These are phyloP conservation scores for Sebastes kiyomatsui DNA, from an alignment of 2,797 vertebrate species.

Conservation along the genomic window DNA sequence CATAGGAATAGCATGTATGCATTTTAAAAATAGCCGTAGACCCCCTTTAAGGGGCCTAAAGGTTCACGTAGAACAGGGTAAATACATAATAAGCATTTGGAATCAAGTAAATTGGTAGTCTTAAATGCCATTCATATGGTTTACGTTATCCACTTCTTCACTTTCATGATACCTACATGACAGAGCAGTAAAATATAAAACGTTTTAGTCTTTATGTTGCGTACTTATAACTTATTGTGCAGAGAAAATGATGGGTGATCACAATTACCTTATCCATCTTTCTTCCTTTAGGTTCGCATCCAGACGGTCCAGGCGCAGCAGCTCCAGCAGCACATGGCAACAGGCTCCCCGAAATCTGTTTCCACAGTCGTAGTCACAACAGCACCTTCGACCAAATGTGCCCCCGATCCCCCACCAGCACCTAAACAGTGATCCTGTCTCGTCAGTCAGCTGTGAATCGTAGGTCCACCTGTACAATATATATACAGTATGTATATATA, in stretches of 20 bases:
- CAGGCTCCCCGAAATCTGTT: conserved; percentile 89
- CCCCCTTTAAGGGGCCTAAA: background rate
- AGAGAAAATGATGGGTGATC: background rate
- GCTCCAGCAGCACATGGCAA: conserved; percentile 91
- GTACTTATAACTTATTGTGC: background rate
- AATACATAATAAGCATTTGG: background rate
- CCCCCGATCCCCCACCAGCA: conserved; percentile 85
- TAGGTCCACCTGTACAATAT: background rate
- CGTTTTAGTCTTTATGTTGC: background rate
- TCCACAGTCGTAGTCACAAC: conserved; percentile 97
- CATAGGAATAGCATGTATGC: too few relatives aligned
- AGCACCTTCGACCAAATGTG: conserved; percentile 90
- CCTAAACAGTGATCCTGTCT: conserved; percentile 52
- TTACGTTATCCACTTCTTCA: background rate
- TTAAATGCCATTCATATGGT: background rate
- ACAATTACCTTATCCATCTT: background rate
- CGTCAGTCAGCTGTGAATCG: background rate
- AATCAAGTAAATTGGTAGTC: background rate
- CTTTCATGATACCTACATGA: background rate
- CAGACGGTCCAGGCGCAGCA: conserved; percentile 94
- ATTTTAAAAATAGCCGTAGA: too few relatives aligned
- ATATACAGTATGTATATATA: too few relatives aligned
- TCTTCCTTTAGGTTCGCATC: conserved; percentile 89
- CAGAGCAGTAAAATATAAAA: background rate
- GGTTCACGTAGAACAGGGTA: background rate